Evolutionary conservation across 2,888 invertebrate genomes (phyloP).

Genomic region (Parnassius orleans): DNA sequence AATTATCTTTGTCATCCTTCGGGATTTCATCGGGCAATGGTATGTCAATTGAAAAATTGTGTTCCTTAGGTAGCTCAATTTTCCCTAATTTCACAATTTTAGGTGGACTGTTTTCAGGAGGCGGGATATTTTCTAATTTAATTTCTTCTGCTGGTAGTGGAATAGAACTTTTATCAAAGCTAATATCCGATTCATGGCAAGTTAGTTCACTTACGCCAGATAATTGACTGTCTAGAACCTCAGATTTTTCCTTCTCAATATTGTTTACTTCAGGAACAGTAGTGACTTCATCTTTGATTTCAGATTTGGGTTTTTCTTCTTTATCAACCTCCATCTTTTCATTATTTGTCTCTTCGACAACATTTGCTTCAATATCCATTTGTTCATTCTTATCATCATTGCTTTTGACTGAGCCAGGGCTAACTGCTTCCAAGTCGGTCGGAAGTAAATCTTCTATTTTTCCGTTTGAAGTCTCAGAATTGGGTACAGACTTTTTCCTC

Average conservation of each 20-base stretch:
- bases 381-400: slow-evolving; percentile 65
- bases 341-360: slow-evolving; percentile 33
- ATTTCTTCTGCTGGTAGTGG: slow-evolving; percentile 61
- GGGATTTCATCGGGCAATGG: slow-evolving; percentile 57
- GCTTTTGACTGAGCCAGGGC: slow-evolving; percentile 88
- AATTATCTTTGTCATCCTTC: slow-evolving; percentile 48
- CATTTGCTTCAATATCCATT: slow-evolving; percentile 45
- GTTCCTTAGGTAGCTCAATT: slow-evolving; percentile 37
- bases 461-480: slow-evolving; percentile 57
- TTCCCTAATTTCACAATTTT: slow-evolving; percentile 36
- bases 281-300: slow-evolving; percentile 42
- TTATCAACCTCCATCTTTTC: slow-evolving; percentile 48
- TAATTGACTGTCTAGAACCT: slow-evolving; percentile 65
- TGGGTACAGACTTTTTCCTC: slow-evolving; percentile 77
- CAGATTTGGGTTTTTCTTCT: slow-evolving; percentile 51
- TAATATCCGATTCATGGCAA: slow-evolving; percentile 51
- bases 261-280: slow-evolving; percentile 17
- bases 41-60: slow-evolving; percentile 38
- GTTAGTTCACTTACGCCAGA: slow-evolving; percentile 74
- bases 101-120: slow-evolving; percentile 69
- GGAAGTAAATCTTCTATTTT: slow-evolving; percentile 82
- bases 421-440: slow-evolving; percentile 89
- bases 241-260: slow-evolving; percentile 64
- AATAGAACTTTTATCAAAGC: slow-evolving; percentile 55
- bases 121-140: slow-evolving; percentile 57